Evolutionary conservation across 2,113 vertebrate genomes (phyloP), one percentile per base, ranked within the genome.

Genomic region (Scortum barcoo): DNA sequence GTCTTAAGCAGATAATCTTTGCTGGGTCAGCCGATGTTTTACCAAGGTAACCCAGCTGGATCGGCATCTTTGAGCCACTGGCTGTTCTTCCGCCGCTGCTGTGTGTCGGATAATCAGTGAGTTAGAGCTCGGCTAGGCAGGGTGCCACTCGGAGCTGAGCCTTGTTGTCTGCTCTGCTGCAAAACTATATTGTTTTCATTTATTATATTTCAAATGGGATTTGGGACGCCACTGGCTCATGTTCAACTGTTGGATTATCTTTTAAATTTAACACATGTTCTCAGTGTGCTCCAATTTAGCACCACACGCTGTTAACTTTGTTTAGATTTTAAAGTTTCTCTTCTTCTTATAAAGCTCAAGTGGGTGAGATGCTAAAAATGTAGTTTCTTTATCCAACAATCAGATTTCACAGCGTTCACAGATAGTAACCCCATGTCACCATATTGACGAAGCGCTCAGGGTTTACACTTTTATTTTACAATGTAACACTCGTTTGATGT

Each of bases 41-140:
- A 85, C 79, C 86, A 73, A 72, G 57, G 75, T 79, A 76, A 68
- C 78, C 26, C 78, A 76, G 70, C 54, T 67, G 76, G 61, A 79
- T 68, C 36, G 48, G 56, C 84, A 78, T 77, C 58, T 89, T 80
- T 60, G 63, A 76, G 67, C 72, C 81, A 66, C 36, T 60, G 73
- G 69, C 57, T 71, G 33, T 72, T 81, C 51, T 74, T 74, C 69
- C 26, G 53, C 10, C 66, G 66, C 56, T 7, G 4, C 76, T 62
- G 48, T 83, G 48, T 83, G 44, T 78, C 2, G 30, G 72, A 77
- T 68, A 58, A 77, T 83, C 28, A 76, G 67, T 62, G 68, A 26
- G 40, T 19, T 9, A 0, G 2, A 48, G 76, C 38, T 33, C 51
- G 57, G 40, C 19, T n/a, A 42, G 50, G 53, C 57, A 65, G 65